Conservation (phyloP, 2,888 invertebrate species). For the Proisotoma minuta region DNA sequence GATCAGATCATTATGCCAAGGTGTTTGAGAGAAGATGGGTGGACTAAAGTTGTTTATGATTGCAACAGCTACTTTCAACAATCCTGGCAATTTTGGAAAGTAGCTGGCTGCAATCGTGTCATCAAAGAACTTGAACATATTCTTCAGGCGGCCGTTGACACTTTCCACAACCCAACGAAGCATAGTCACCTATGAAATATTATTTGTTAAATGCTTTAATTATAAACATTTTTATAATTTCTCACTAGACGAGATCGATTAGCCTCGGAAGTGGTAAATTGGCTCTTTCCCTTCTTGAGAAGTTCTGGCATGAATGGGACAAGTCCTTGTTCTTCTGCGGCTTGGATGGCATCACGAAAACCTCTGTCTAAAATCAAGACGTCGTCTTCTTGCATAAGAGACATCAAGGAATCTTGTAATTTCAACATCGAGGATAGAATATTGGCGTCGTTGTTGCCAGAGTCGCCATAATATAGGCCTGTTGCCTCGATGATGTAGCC, state of each 20-base stretch:
- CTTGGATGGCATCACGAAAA: conserved; percentile 11
- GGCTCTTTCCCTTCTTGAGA: not conserved
- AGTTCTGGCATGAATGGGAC: conserved; percentile 6
- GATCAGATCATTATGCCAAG: not conserved
- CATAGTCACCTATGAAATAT: too few species aligned
- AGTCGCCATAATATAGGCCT: conserved; percentile 4
- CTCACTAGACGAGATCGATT: conserved; percentile 4
- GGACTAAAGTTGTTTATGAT: conserved; percentile 12
- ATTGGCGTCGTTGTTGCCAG: conserved; percentile 11
- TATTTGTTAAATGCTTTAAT: too few species aligned
- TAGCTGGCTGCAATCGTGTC: not conserved
- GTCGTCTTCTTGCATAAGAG: conserved; percentile 3
- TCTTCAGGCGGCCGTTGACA: conserved; percentile 14
- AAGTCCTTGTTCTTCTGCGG: not conserved
- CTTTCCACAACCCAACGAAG: conserved; percentile 13
- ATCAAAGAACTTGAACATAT: conserved; percentile 12
- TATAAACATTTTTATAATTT: too few species aligned
- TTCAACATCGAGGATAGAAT: conserved; percentile 6
- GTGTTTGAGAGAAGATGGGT: not conserved
- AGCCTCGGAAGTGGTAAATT: conserved; percentile 8
- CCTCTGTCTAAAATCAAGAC: conserved; percentile 12
- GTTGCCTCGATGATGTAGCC: conserved; percentile 6
- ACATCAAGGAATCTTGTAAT: not conserved
- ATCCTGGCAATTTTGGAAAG: not conserved
- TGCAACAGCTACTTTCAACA: conserved; percentile 7